Percentiles rank a stretch among this genome's conserved stretches.
Evolutionary conservation across 1,140 invertebrate species (phyloP).

Genomic region (Sitophilus oryzae): DNA sequence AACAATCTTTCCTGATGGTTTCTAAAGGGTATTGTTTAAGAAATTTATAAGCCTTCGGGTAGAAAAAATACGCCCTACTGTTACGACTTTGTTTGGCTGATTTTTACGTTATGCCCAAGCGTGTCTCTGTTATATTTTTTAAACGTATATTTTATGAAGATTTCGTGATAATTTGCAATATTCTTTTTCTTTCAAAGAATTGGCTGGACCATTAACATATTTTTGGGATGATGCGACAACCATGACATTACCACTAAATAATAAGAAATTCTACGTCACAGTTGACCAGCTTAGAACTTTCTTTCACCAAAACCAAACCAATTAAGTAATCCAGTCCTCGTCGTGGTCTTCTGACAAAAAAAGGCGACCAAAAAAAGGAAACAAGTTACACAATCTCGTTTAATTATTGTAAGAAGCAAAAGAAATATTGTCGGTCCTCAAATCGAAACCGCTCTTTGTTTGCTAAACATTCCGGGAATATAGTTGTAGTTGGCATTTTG

Average conservation of each 20-base stretch:
- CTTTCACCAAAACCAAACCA: background rate
- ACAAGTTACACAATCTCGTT: slow-evolving; percentile 2
- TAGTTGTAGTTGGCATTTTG: background rate
- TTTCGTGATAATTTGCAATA: no score
- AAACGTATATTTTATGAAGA: no score
- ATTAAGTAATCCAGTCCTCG: background rate
- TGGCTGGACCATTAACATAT: no score
- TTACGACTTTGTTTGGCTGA: no score
- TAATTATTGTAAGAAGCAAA: background rate
- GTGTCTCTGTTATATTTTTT: no score
- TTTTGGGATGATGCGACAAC: background rate
- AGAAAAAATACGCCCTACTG: no score
- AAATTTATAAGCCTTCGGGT: slow-evolving; percentile 30
- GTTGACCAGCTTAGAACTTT: background rate
- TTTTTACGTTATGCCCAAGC: no score
- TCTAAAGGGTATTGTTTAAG: slow-evolving; percentile 28
- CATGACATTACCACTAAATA: background rate
- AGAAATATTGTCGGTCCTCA: background rate
- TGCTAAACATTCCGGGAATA: slow-evolving; percentile 3
- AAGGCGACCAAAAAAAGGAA: background rate
- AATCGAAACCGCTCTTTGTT: background rate
- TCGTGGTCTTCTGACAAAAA: background rate
- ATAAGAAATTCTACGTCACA: background rate
- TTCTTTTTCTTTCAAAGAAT: no score
- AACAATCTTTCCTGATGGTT: slow-evolving; percentile 26